Conservation (phyloP, 2,797 vertebrate species). For the Sebastes miniatus region DNA sequence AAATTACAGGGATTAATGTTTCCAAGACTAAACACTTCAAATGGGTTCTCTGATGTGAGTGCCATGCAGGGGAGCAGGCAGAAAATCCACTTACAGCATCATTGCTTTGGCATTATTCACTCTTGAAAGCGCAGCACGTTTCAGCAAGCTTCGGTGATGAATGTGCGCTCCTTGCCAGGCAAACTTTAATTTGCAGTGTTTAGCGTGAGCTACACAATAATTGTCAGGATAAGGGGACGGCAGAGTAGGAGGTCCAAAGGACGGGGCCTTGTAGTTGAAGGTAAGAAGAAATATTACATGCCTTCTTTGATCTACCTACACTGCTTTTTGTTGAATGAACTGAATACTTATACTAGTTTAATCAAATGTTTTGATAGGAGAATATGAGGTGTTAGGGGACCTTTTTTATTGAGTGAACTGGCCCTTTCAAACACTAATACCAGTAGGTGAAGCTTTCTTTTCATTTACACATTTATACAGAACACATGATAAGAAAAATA, state of each 20-base stretch:
- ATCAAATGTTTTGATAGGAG: neutral
- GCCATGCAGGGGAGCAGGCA: slow-evolving; percentile 68
- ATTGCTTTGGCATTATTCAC: slow-evolving; percentile 77
- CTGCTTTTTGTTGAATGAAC: slow-evolving; percentile 3
- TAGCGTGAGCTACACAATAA: slow-evolving; percentile 64
- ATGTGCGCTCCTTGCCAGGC: slow-evolving; percentile 61
- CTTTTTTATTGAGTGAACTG: neutral
- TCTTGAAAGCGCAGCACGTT: slow-evolving; percentile 67
- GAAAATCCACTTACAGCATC: slow-evolving; percentile 77
- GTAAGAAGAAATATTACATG: slow-evolving; percentile 30
- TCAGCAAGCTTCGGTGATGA: slow-evolving; percentile 67
- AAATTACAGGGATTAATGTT: slow-evolving; percentile 84
- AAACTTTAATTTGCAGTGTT: slow-evolving; percentile 75
- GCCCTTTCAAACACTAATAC: neutral
- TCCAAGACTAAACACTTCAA: slow-evolving; percentile 77
- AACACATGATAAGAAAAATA: neutral
- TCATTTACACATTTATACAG: neutral
- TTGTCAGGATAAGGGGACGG: slow-evolving; percentile 50
- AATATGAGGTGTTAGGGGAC: neutral
- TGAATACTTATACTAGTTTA: neutral
- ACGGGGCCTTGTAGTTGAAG: slow-evolving; percentile 26
- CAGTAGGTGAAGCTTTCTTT: neutral
- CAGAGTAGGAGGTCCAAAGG: slow-evolving; percentile 39
- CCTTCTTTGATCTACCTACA: slow-evolving; percentile 42
- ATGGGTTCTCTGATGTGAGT: slow-evolving; percentile 73